Base-by-base conservation (phyloP, 1,140 invertebrate genomes). In the Drosophila auraria region DNA sequence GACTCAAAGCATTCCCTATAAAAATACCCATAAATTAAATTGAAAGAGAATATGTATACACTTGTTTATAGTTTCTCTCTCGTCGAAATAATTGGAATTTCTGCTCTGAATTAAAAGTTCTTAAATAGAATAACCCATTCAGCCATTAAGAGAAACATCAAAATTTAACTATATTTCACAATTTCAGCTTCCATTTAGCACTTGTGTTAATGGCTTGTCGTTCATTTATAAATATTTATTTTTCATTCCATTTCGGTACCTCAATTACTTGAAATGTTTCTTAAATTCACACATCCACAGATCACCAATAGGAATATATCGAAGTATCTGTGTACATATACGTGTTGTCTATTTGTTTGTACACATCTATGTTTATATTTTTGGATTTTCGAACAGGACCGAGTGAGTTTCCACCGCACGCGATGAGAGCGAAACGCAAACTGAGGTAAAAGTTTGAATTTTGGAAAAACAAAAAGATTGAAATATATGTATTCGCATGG, bases 1-100 rank as follows among this genome's bases (percentile, higher is more conserved):
- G 20, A 20, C 49, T 42, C 9, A 33, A 15, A 9, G 9, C 33
- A 23, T 56, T 45, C 50, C 33, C 25, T 12, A 30, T 40, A 36
- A 44, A 45, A 45, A 12, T 6, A 15, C n/a, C 40, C 30, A 45
- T 54, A 54, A 70, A 70, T 27, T 45, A 59, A 38, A 73, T 73
- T 73, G 68, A n/a, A 23, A 6, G 23, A 30, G n/a, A 44, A 51
- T 73, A 44, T 73, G 50, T 73, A 45, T 61, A 58, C 38, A 23
- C 61, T 73, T 73, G 70, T 73, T 73, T 73, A 73, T 54, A 61
- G 33, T 73, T 38, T 23, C 69, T 72, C 17, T 73, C 44, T 23
- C 20, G 11, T n/a, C 6, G 45, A 73, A 61, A 73, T 61, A 12
- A 23, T 17, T 73, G 36, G 49, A 73, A 72, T 42, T 69, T 56